Percentiles rank a stretch among this genome's conserved stretches.
These are phyloP conservation scores for Catostylus mosaicus DNA, from an alignment of 30 jellyfish, hydroid and myxozoan species.

Conservation along the genomic window DNA sequence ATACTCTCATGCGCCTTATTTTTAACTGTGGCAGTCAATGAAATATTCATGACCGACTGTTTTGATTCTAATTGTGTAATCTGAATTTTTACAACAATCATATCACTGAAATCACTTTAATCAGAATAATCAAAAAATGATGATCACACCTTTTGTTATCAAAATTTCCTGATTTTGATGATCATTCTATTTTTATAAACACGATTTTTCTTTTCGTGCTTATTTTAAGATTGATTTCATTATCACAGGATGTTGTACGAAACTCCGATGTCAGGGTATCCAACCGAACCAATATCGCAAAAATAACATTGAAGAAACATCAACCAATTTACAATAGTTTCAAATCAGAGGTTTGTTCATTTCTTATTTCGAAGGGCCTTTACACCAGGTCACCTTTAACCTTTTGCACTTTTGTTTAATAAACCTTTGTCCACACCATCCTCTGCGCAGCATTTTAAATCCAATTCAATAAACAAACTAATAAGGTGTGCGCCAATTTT, in stretches of 20 bases:
- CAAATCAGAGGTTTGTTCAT: slow-evolving; percentile 66
- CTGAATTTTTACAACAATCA: too few species aligned
- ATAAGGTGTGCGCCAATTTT: too few species aligned
- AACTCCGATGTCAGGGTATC: slow-evolving; percentile 70
- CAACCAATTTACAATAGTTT: slow-evolving; percentile 47
- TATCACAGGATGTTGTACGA: slow-evolving; percentile 43
- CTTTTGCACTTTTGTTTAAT: too few species aligned
- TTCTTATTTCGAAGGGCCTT: neutral
- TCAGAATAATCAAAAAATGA: neutral
- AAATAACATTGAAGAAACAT: slow-evolving; percentile 42
- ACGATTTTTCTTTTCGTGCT: too few species aligned
- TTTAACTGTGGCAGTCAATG: slow-evolving; percentile 25
- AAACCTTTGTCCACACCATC: too few species aligned
- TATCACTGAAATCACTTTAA: neutral
- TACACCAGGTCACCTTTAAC: too few species aligned
- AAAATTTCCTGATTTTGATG: too few species aligned
- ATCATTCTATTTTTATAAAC: too few species aligned
- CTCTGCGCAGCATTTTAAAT: too few species aligned
- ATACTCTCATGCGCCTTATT: slow-evolving; percentile 9
- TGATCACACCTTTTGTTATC: neutral
- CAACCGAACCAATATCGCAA: slow-evolving; percentile 45
- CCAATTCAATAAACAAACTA: too few species aligned
- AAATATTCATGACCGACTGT: slow-evolving; percentile 27
- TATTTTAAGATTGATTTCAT: too few species aligned
- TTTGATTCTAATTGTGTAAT: too few species aligned